A percentile compares a stretch with the other conserved stretches of the same genome.
Evolutionary conservation across 2,113 vertebrate genomes (phyloP).

Genomic region (Turnix velox): DNA sequence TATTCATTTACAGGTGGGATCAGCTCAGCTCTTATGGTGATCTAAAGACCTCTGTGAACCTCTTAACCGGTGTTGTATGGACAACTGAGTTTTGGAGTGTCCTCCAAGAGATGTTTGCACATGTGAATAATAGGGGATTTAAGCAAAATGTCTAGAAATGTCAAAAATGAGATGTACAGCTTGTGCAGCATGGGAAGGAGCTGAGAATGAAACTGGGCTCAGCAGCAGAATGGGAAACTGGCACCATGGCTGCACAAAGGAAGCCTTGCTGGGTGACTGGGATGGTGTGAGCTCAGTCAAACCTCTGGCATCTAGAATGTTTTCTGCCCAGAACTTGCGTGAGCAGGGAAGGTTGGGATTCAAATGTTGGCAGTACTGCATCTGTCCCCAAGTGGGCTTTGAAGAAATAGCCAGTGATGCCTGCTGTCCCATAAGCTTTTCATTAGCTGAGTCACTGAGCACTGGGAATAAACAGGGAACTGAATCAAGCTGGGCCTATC

Average conservation of each 20-base stretch:
- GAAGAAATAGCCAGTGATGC: neutral
- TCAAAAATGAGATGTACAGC: neutral
- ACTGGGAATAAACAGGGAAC: neutral
- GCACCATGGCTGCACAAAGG: neutral
- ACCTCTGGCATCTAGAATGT: neutral
- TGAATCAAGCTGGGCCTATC: neutral
- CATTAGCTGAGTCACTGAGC: conserved; percentile 27
- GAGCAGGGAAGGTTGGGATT: neutral
- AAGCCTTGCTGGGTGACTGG: neutral
- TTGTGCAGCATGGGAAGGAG: neutral
- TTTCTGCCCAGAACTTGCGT: neutral
- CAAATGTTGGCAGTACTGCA: neutral
- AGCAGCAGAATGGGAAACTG: neutral
- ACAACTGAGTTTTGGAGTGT: neutral
- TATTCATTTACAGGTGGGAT: neutral
- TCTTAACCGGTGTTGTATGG: neutral
- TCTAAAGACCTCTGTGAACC: neutral
- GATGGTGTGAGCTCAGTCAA: neutral
- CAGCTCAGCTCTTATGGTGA: neutral
- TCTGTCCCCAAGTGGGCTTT: neutral
- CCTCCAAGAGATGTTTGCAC: neutral
- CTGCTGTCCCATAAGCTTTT: neutral
- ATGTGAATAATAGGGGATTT: neutral
- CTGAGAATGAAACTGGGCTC: neutral
- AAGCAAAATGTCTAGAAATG: neutral